phyloP scores from a whole-genome alignment of 2,113 vertebrate genomes.

The Formicarius rufipectus region DNA sequence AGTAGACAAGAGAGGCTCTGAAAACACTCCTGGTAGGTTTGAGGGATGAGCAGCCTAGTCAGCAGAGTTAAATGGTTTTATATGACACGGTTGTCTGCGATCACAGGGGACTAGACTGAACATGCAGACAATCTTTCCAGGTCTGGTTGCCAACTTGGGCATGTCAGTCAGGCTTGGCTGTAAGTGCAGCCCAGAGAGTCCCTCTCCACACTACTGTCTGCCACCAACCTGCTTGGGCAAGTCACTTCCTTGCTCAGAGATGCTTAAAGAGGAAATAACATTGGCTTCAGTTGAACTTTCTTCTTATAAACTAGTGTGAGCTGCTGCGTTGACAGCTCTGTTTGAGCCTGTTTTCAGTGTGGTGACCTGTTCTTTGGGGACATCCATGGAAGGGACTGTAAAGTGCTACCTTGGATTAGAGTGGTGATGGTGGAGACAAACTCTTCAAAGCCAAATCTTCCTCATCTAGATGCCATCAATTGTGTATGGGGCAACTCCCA shows the following conservation, averaged over 20 bases:
- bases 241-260: constrained; percentile 12
- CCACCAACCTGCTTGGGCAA: constrained; percentile 54
- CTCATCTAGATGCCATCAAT: background rate
- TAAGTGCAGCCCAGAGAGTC: constrained; percentile 12
- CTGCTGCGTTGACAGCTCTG: background rate
- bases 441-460: background rate
- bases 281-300: constrained; percentile 27
- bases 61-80: constrained; percentile 34
- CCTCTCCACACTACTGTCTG: background rate
- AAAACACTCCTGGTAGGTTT: constrained; percentile 6
- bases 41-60: constrained; percentile 27
- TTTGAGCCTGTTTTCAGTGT: background rate
- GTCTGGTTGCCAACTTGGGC: constrained; percentile 51
- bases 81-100: constrained; percentile 28
- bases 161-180: background rate
- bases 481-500: background rate
- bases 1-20: constrained; percentile 23
- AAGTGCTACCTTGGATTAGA: background rate
- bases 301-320: constrained; percentile 18
- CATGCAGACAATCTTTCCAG: background rate
- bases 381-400: background rate
- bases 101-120: constrained; percentile 45
- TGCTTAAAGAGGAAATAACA: constrained; percentile 23
- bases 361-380: background rate
- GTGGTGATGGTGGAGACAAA: background rate